A percentile compares a stretch with the other conserved stretches of the same genome.
Conservation (phyloP, 2,888 invertebrate species). For the Lomographa bimaculata region DNA sequence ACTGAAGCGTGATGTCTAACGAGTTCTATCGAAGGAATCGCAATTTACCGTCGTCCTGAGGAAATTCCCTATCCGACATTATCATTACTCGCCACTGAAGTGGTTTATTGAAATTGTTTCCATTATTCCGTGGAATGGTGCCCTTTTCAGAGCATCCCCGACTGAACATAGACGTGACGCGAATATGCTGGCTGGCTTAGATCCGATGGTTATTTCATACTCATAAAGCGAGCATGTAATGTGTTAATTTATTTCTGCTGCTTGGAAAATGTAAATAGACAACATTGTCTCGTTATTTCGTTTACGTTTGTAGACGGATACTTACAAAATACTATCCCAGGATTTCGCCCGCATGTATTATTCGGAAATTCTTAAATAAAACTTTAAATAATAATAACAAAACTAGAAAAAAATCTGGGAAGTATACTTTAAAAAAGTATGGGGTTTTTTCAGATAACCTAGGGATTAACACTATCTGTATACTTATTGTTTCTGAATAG, state of each 20-base stretch:
- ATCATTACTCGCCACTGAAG: conserved; percentile 25
- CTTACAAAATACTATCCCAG: too few species aligned
- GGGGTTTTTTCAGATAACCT: too few species aligned
- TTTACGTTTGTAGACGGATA: too few species aligned
- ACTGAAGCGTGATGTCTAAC: conserved; percentile 5
- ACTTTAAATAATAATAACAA: too few species aligned
- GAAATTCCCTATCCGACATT: conserved; percentile 18
- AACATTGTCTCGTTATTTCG: too few species aligned
- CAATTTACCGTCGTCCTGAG: conserved; percentile 13
- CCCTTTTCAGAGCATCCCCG: conserved; percentile 15
- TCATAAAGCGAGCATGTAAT: conserved; percentile 5
- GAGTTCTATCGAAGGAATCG: conserved; percentile 6
- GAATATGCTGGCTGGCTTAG: conserved; percentile 9
- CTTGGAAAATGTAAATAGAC: too few species aligned
- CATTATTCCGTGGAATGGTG: conserved; percentile 25
- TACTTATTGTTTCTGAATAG: too few species aligned
- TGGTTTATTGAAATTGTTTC: conserved; percentile 29
- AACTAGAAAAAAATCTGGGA: too few species aligned
- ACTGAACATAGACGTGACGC: conserved; percentile 13
- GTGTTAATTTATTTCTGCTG: conserved; percentile 1
- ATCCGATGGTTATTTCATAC: conserved; percentile 4
- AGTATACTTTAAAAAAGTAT: too few species aligned
- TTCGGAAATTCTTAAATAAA: too few species aligned
- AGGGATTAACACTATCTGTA: too few species aligned
- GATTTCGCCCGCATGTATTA: too few species aligned